phyloP scores from a whole-genome alignment of 2,797 vertebrate species.

The Glossophaga mutica region DNA sequence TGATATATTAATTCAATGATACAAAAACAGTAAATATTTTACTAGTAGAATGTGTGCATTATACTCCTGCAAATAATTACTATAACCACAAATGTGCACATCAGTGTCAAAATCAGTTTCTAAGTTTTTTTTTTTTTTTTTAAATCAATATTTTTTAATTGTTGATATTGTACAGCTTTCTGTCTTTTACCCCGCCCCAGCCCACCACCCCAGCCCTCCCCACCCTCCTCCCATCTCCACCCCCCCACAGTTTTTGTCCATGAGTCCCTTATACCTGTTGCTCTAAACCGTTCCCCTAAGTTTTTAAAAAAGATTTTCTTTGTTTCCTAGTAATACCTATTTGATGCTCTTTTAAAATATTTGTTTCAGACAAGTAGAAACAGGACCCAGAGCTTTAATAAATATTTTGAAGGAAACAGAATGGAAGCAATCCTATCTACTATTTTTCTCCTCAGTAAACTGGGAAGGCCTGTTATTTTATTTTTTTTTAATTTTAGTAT shows the following conservation, averaged over 20 bases:
- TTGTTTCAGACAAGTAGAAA: not conserved
- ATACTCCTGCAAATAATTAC: not conserved
- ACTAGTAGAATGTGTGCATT: not conserved
- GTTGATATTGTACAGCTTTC: too few species aligned
- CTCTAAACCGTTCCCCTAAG: too few species aligned
- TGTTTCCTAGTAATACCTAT: not conserved
- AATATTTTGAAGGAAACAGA: not conserved
- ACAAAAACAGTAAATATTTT: not conserved
- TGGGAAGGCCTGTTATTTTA: not conserved
- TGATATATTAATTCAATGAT: not conserved
- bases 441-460: not conserved
- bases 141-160: too few species aligned
- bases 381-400: not conserved
- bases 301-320: not conserved
- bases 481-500: not conserved
- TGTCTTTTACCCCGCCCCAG: too few species aligned
- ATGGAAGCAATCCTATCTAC: not conserved
- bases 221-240: too few species aligned
- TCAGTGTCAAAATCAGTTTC: not conserved
- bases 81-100: not conserved
- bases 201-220: too few species aligned
- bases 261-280: too few species aligned
- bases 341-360: not conserved
- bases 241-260: too few species aligned
- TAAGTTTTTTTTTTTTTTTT: not conserved